Evolutionary conservation across 2,888 invertebrate genomes (phyloP).

Genomic region (Apocheima hispidaria): DNA sequence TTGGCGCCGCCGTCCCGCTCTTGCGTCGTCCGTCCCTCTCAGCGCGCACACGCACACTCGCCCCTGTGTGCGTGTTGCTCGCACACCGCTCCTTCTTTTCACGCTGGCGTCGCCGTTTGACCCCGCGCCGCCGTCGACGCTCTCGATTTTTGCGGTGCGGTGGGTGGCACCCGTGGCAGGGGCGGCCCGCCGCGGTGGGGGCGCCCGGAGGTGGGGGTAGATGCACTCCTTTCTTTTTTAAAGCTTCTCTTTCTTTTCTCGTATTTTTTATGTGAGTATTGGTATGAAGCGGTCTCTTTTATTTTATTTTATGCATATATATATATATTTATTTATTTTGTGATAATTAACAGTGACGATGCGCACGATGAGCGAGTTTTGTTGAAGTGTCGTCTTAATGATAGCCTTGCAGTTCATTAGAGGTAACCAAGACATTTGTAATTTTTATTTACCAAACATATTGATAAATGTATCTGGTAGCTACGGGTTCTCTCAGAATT

Average conservation of each 20-base stretch:
- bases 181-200: constrained; percentile 80
- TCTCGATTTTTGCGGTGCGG: constrained; percentile 88
- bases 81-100: constrained; percentile 84
- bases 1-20: constrained; percentile 86
- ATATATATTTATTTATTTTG: constrained; percentile 72
- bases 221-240: constrained; percentile 85
- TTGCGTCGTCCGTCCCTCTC: constrained; percentile 83
- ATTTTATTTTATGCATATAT: constrained; percentile 74
- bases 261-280: constrained; percentile 84
- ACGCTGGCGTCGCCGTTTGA: constrained; percentile 86
- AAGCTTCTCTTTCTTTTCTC: constrained; percentile 86
- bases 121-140: constrained; percentile 85
- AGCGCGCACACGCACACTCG: constrained; percentile 79
- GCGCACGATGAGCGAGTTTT: constrained; percentile 79
- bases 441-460: constrained; percentile 69
- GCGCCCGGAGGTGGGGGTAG: constrained; percentile 80
- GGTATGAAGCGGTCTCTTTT: constrained; percentile 84
- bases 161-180: constrained; percentile 87
- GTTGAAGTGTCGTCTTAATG: constrained; percentile 79
- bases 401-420: constrained; percentile 84
- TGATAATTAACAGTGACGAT: constrained; percentile 85
- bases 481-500: constrained; percentile 52
- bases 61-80: constrained; percentile 71
- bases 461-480: constrained; percentile 50
- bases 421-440: constrained; percentile 78